Evolutionary conservation across 2,113 vertebrate species (phyloP), one percentile per base, ranked within the genome.

Genomic region (Antidorcas marsupialis): DNA sequence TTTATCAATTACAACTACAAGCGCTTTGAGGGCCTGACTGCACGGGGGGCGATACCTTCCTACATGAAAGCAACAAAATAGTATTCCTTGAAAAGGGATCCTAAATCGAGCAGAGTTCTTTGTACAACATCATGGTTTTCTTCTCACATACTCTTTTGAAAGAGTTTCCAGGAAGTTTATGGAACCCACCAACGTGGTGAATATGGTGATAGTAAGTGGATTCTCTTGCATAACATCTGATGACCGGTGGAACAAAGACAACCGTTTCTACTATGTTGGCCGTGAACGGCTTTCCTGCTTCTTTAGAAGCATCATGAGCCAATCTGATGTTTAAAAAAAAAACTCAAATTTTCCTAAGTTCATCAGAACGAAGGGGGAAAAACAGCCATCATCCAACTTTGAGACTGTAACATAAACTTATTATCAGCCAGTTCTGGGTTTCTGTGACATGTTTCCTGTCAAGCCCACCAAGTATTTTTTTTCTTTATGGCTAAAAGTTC

Each of bases 1-100:
- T 99, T 99, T 98, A 99, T 99, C 99, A 99, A 99, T 98, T 99
- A 99, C 98, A 99, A 99, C 2, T 99, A 99, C 98, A 99, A 99
- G 81, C 99, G 99, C 95, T 99, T 99, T 0, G 99, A 99, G 96
- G 99, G 99, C 39, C 99, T 99, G 96, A 99, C 99, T 0, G 99
- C 99, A 67, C 0, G 43, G 43, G 52, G 99, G 99, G 45, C 16
- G 99, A 99, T 99, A 43, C 43, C 43, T 45, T 45, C 43, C 43
- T 45, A 45, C 43, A 45, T 2, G 47, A 47, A 47, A 47, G 47
- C 47, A 47, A 10, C 47, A 67, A 67, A 45, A 45, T 17, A 9
- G 7, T 64, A n/a, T 64, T 9, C 33, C 64, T 8, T 99, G 99
- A 33, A 99, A 99, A 95, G 99, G 95, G 50, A 14, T 94, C 91